Base-by-base conservation (phyloP, 2,113 vertebrate genomes). In the Picathartes gymnocephalus region DNA sequence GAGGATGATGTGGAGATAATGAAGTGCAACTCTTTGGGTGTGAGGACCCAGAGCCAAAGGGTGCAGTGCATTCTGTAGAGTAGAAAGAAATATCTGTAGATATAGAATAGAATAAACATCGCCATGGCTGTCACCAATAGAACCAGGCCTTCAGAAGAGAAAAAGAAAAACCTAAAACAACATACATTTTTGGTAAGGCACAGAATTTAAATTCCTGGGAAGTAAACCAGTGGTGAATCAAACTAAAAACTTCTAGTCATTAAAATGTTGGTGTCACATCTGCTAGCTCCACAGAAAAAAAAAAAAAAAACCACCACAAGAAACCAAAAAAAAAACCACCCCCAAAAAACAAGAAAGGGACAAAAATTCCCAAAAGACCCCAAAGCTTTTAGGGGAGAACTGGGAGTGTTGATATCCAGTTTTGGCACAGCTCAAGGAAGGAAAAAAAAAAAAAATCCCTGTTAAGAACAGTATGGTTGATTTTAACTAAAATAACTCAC, bases 401-500 rank as follows among this genome's bases (percentile, higher is more conserved):
- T 13, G 13, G 8, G 25, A 73, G 39, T 44, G 56, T 8, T 42
- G 28, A 66, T 66, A 71, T 19, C 7, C 15, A 58, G 15, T 81
- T 80, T 60, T 1, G 1, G 56, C 64, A 86, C 60, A 81, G 44
- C 19, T 40, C 1, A 0, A 50, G n/a, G 53, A 80, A 72, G 39
- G 23, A 81, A 82, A 45, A 45, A 91, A 86, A 91, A 42, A 50
- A n/a, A n/a, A n/a, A n/a, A n/a, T 31, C 22, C 48, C 40, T 51
- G 37, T 56, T 88, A 47, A 3, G 10, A 81, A 35, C 15, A 72
- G 10, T 33, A 9, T 3, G 10, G 44, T 78, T 80, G 51, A 66
- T 60, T 80, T 90, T 58, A 86, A 60, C 47, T 88, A 60, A 86
- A 91, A 83, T 74, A 88, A 92, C 73, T 94, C 74, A 72, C 50